A percentile compares a stretch with the other conserved stretches of the same genome.
Conservation (phyloP, 1,140 invertebrate species). For the Diploscapter pachys region DNA sequence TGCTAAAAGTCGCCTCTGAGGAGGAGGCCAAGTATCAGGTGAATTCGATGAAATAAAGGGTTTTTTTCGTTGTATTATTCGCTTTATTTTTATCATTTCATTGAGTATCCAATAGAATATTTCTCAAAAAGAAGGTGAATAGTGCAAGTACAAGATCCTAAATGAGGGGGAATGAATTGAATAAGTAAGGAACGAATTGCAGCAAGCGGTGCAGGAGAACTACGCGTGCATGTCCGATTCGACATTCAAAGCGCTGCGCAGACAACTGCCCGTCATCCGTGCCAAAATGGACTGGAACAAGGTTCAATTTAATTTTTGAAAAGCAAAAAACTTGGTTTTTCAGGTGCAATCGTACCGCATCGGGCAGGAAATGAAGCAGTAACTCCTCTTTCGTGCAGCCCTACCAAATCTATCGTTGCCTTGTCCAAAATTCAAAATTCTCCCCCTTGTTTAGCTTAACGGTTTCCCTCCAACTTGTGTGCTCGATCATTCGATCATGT, state of each 20-base stretch:
- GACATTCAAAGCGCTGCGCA: constrained; percentile 94
- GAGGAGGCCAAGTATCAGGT: constrained; percentile 83
- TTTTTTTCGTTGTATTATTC: constrained; percentile 11
- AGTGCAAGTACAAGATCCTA: background rate
- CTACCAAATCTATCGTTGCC: background rate
- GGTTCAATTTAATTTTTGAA: constrained; percentile 10
- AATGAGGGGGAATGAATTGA: constrained; percentile 9
- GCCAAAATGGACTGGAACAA: constrained; percentile 93
- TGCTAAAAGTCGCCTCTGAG: constrained; percentile 80
- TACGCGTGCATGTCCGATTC: constrained; percentile 99
- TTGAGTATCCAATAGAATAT: background rate
- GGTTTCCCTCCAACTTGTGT: background rate
- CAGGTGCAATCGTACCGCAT: constrained; percentile 97
- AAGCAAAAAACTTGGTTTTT: constrained; percentile 60
- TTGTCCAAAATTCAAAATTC: constrained; percentile 11
- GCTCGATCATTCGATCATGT: background rate
- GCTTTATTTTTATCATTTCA: background rate
- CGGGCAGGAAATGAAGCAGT: constrained; percentile 77
- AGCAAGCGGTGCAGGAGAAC: constrained; percentile 87
- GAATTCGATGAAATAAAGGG: constrained; percentile 61
- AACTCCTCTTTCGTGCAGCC: background rate
- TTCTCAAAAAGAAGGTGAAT: constrained; percentile 12
- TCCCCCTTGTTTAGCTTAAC: constrained; percentile 2
- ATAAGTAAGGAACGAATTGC: constrained; percentile 30
- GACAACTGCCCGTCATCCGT: constrained; percentile 91